These are phyloP conservation scores for Adelognathus sp. DNA, from an alignment of 2,888 invertebrate genomes.

Conservation along the genomic window DNA sequence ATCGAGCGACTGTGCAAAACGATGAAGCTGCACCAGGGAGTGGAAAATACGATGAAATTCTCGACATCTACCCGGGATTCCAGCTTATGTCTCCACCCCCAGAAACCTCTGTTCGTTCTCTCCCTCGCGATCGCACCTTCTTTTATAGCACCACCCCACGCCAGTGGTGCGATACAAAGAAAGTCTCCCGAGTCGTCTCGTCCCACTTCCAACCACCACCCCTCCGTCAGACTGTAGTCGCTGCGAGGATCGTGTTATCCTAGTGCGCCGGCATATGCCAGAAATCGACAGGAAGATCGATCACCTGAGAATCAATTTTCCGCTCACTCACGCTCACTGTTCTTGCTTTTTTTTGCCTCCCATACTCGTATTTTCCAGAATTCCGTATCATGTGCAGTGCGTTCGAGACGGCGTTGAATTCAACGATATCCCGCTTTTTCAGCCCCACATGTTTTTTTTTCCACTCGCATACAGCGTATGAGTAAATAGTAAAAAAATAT, in stretches of 20 bases:
- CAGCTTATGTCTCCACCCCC: slow-evolving; percentile 44
- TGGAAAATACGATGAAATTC: slow-evolving; percentile 53
- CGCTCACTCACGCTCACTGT: slow-evolving; percentile 3
- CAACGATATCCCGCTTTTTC: neutral
- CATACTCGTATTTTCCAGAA: neutral
- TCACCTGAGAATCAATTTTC: slow-evolving; percentile 56
- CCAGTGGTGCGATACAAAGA: slow-evolving; percentile 45
- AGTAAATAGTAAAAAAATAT: no score
- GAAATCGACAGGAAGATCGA: slow-evolving; percentile 58
- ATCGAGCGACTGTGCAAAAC: slow-evolving; percentile 47
- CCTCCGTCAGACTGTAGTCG: neutral
- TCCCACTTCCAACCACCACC: slow-evolving; percentile 2
- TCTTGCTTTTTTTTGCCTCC: slow-evolving; percentile 1
- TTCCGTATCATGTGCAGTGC: slow-evolving; percentile 16
- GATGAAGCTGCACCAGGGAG: slow-evolving; percentile 42
- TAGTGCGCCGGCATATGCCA: slow-evolving; percentile 24
- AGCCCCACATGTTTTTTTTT: neutral
- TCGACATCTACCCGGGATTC: slow-evolving; percentile 43
- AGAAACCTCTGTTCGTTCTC: slow-evolving; percentile 20
- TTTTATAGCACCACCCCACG: slow-evolving; percentile 2
- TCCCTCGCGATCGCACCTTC: slow-evolving; percentile 34
- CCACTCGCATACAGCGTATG: slow-evolving; percentile 17
- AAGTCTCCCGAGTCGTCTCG: slow-evolving; percentile 48
- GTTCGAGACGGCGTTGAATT: neutral
- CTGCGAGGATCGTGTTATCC: slow-evolving; percentile 20